These are phyloP conservation scores for Harpalus rubripes DNA, from an alignment of 2,888 invertebrate species.

Conservation along the genomic window DNA sequence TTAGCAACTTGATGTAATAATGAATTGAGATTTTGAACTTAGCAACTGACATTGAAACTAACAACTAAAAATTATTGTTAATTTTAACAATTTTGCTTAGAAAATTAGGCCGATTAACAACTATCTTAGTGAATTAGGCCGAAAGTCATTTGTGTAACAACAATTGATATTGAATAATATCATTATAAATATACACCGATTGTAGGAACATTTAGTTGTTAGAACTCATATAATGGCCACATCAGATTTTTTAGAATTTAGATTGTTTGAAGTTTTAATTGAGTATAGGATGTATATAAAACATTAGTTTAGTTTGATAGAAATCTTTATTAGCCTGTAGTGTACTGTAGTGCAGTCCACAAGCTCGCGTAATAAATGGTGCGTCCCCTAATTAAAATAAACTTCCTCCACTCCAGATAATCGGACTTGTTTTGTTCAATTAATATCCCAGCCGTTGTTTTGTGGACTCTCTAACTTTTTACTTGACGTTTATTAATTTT, in stretches of 20 bases:
- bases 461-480: constrained; percentile 24
- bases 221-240: no score
- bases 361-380: constrained; percentile 1
- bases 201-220: no score
- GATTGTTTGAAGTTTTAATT: background rate
- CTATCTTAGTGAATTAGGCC: no score
- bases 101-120: no score
- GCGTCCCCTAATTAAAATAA: constrained; percentile 49
- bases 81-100: no score
- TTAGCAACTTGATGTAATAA: no score
- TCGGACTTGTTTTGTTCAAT: constrained; percentile 45
- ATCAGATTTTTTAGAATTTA: background rate
- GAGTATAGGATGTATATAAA: background rate
- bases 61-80: no score
- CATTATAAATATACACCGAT: no score
- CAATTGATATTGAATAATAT: no score
- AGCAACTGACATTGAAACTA: no score
- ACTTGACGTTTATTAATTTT: constrained; percentile 2
- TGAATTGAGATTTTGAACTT: no score
- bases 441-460: constrained; percentile 44
- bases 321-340: background rate
- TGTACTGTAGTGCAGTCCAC: background rate
- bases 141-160: no score
- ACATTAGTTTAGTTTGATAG: background rate
- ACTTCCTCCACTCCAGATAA: constrained; percentile 38